A percentile compares a stretch with the other conserved stretches of the same genome.
These are phyloP conservation scores for Zaprionus bogoriensis DNA, from an alignment of 2,888 invertebrate genomes.

Conservation along the genomic window DNA sequence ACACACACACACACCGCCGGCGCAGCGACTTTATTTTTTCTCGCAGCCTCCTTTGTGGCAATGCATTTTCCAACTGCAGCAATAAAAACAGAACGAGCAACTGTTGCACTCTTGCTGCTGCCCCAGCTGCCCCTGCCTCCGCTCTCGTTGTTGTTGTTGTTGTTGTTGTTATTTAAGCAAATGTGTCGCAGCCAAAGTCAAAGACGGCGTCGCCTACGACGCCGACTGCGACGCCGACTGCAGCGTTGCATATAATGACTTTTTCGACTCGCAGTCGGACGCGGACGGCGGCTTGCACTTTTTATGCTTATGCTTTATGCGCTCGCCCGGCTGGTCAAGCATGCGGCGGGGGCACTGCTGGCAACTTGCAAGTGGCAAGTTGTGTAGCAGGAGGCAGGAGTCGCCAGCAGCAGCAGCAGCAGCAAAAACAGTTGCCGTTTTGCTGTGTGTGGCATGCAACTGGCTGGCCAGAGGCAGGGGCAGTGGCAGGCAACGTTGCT, in stretches of 20 bases:
- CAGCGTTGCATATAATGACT: slow-evolving; percentile 69
- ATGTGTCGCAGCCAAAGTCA: slow-evolving; percentile 76
- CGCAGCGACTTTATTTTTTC: slow-evolving; percentile 53
- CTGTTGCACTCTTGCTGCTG: slow-evolving; percentile 23
- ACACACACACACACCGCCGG: slow-evolving; percentile 47
- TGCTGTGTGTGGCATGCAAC: slow-evolving; percentile 68
- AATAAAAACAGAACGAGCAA: slow-evolving; percentile 64
- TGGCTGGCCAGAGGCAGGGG: slow-evolving; percentile 46
- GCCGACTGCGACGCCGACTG: not conserved
- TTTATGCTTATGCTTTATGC: slow-evolving; percentile 80
- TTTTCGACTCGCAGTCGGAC: slow-evolving; percentile 62
- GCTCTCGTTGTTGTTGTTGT: slow-evolving; percentile 27
- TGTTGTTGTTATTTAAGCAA: slow-evolving; percentile 76
- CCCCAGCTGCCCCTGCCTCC: slow-evolving; percentile 8
- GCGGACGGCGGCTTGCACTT: slow-evolving; percentile 55
- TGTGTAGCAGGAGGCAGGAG: slow-evolving; percentile 41
- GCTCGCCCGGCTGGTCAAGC: slow-evolving; percentile 75
- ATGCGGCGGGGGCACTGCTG: slow-evolving; percentile 48
- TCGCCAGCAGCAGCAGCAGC: slow-evolving; percentile 35
- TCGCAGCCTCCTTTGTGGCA: not conserved
- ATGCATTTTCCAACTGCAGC: slow-evolving; percentile 67
- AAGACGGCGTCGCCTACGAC: slow-evolving; percentile 17
- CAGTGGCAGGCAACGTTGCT: slow-evolving; percentile 37
- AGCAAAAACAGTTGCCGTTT: slow-evolving; percentile 49
- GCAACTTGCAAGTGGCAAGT: slow-evolving; percentile 33